Evolutionary conservation across 2,888 invertebrate genomes (phyloP), one percentile per base, ranked within the genome.

Genomic region (Leptinotarsa tumamoca): DNA sequence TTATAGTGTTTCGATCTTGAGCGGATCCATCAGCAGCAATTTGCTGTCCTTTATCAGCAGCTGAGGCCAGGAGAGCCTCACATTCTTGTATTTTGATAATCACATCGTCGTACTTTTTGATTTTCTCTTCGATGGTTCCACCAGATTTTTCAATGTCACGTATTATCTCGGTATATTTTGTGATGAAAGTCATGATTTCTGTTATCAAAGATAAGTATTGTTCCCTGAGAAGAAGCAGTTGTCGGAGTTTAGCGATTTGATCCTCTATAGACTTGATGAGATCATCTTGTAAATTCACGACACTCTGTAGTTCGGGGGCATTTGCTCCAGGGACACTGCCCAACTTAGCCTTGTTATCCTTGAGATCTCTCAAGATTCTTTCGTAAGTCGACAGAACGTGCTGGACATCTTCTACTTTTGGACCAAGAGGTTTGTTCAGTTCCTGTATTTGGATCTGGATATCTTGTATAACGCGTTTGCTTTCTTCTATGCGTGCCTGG

Each of bases 11-110:
- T 82, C 95, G 92, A 83, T 97, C 97, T 21, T 95, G 94, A 0
- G 95, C 93, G 3, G 95, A 94, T 61, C 97, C 96, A 89, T 98
- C 97, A 0, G 94, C 94, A 0, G 96, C 96, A 51, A 98, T 97
- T 87, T 96, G 96, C 85, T 96, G 95, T 0, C 97, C 98, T 87
- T 97, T 97, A 85, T 98, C 98, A 17, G 94, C 94, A 0, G 97
- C 96, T 5, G 95, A 93, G 0, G 96, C 95, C 13, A 98, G 88
- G 52, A 95, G 90, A 14, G 96, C 97, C 87, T 97, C 97, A 86
- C 95, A 96, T 83, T 96, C 96, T 89, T 96, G 96, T 71, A 97
- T 96, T 85, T 95, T 95, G 0, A 92, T 89, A 79, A 97, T 95
- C 0, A 96, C 93, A 80, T 96, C 95, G 84, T 96, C 95, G 83